Conservation (phyloP, 2,888 invertebrate species). For the Cataglyphis livida region DNA sequence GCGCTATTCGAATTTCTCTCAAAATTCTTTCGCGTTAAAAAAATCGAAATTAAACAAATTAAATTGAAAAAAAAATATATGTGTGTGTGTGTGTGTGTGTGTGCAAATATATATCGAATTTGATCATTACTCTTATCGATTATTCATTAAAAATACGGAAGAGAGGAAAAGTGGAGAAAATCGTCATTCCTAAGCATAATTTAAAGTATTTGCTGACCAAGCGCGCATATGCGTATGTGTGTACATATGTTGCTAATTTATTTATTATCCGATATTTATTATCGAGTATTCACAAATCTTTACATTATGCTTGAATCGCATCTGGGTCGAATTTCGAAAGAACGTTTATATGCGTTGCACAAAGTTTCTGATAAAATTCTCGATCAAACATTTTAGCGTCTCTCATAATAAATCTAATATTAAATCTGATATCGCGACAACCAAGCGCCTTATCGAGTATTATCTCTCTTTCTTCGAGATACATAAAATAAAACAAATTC, state of each 20-base stretch:
- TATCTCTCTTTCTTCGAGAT: background rate
- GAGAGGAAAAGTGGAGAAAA: conserved; percentile 16
- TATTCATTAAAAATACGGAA: background rate
- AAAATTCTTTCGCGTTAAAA: background rate
- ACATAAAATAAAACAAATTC: background rate
- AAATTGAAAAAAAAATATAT: background rate
- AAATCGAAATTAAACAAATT: background rate
- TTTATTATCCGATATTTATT: conserved; percentile 1
- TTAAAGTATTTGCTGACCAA: background rate
- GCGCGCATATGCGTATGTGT: background rate
- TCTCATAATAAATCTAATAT: conserved; percentile 3
- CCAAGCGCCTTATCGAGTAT: background rate
- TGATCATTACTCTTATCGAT: background rate
- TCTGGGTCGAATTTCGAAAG: conserved; percentile 11
- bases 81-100: too few relatives aligned
- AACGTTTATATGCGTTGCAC: conserved; percentile 12
- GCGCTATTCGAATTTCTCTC: background rate
- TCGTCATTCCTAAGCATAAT: background rate
- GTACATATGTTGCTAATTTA: background rate
- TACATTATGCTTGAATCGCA: background rate
- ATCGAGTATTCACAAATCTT: background rate
- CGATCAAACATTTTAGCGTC: conserved; percentile 5
- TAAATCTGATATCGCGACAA: background rate
- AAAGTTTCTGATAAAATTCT: conserved; percentile 20
- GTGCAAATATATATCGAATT: background rate